A percentile compares a stretch with the other conserved stretches of the same genome.
Evolutionary conservation across 35 echinoderm and acorn worm genomes (phyloP).

Genomic region (Holothuria glaberrima): DNA sequence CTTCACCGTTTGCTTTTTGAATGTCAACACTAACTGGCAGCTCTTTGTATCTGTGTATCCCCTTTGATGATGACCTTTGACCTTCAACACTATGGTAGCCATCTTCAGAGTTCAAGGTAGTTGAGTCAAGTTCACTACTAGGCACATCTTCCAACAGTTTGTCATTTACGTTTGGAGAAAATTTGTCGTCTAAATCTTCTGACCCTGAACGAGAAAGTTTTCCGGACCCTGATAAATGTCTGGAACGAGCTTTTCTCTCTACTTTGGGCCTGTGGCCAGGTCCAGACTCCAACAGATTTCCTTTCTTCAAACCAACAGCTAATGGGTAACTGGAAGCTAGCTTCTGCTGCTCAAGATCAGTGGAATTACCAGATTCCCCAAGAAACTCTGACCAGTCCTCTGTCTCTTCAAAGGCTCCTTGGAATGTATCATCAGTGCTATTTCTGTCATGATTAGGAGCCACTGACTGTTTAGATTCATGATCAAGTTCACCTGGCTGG

Average conservation of each 20-base stretch:
- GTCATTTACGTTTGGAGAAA: background rate
- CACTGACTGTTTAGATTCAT: too few relatives aligned
- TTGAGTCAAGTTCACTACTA: background rate
- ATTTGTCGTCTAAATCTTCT: background rate
- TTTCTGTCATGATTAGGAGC: background rate
- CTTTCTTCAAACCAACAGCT: background rate
- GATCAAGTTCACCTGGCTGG: too few relatives aligned
- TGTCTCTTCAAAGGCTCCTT: background rate
- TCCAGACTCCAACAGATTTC: background rate
- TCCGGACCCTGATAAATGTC: constrained; percentile 31
- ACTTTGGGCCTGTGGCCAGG: background rate
- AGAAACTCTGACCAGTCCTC: constrained; percentile 36
- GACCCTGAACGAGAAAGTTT: background rate
- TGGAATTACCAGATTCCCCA: background rate
- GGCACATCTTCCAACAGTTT: background rate
- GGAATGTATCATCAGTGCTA: background rate
- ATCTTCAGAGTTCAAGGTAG: background rate
- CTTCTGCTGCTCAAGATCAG: constrained; percentile 5
- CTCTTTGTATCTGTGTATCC: constrained; percentile 4
- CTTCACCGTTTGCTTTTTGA: background rate
- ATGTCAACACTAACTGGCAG: background rate
- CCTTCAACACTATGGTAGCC: background rate
- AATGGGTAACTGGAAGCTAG: background rate
- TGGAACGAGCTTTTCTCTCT: background rate
- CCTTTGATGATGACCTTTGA: background rate